Percentiles rank a stretch among this genome's conserved stretches.
phyloP scores from a whole-genome alignment of 92 coral and sea anemone genomes.

The Anthopleura xanthogrammica region DNA sequence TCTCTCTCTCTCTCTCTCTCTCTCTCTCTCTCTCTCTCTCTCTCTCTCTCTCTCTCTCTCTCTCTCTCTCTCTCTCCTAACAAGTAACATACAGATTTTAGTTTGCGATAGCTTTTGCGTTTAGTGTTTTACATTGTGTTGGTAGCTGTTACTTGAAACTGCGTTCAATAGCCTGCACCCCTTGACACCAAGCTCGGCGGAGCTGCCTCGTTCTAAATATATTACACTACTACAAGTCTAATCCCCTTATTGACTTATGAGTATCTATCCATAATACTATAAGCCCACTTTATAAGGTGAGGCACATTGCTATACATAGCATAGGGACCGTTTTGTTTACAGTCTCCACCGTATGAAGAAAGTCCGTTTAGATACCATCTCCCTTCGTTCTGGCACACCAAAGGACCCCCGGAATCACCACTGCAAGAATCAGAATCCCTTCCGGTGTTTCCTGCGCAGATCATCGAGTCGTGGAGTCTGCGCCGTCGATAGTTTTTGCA shows the following conservation, averaged over 20 bases:
- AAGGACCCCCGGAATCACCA: conserved; percentile 42
- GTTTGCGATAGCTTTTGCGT: too few species aligned
- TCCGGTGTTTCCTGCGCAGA: conserved; percentile 30
- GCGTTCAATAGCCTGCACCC: too few species aligned
- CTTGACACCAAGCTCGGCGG: neutral
- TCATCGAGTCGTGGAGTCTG: conserved; percentile 24
- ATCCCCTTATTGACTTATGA: conserved; percentile 1
- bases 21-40: too few species aligned
- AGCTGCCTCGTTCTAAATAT: neutral
- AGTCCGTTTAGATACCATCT: conserved; percentile 35
- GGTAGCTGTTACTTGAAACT: neutral
- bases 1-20: too few species aligned
- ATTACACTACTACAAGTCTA: neutral
- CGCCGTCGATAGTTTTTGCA: conserved; percentile 12
- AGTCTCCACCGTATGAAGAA: conserved; percentile 31
- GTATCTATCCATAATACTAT: conserved; percentile 21
- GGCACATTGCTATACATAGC: conserved; percentile 31
- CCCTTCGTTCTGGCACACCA: conserved; percentile 30
- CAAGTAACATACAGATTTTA: neutral
- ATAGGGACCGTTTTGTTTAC: conserved; percentile 25
- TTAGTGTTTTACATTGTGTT: too few species aligned
- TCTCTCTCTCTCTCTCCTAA: neutral
- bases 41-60: too few species aligned
- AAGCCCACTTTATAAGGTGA: conserved; percentile 25
- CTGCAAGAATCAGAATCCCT: conserved; percentile 27